Base-by-base conservation (phyloP, 1,140 invertebrate genomes). In the Drosophila ogumai region DNA sequence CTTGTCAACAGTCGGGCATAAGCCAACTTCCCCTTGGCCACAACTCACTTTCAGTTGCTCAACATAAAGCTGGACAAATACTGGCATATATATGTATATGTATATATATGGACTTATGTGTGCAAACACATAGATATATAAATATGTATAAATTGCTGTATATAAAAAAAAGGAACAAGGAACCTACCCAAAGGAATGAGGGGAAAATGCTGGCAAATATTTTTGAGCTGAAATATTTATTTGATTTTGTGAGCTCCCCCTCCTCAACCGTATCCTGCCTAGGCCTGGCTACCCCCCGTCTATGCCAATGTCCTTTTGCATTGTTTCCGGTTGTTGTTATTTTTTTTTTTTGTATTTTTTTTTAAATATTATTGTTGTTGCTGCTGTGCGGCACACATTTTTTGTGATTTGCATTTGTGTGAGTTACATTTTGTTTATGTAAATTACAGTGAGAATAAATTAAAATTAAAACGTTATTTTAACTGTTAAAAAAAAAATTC, bases 221-320 rank as follows among this genome's bases (percentile, higher is more conserved):
- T 85, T 85, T 85, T 74, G 47, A 75, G 52, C 75, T 78, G 47
- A 85, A 80, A 86, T 81, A 86, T 86, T 81, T 75, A 81, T 85
- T 85, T 85, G 68, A 81, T 85, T 76, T 75, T 60, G 46, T 36
- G 43, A 32, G 32, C 46, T 41, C 32, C 25, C 47, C 67, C 54
- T 31, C 59, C 54, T 31, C 59, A 64, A 34, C 64, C 66, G 58
- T 22, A 13, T 68, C 34, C 44, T 50, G 17, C 54, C 63, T 46
- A 17, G 15, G 9, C 34, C 25, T 46, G 22, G 44, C 19, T 10
- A 6, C 2, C 15, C 44, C 13, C 15, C 2, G 44, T 46, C 36
- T 19, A 34, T 19, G 17, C 17, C 31, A 36, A 8, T 32, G 50
- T 55, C 34, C n/a, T 38, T 38, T 63, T 17, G 28, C 57, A 75